A percentile compares a stretch with the other conserved stretches of the same genome.
These are phyloP conservation scores for Cydia amplana DNA, from an alignment of 1,140 invertebrate species.

Conservation along the genomic window DNA sequence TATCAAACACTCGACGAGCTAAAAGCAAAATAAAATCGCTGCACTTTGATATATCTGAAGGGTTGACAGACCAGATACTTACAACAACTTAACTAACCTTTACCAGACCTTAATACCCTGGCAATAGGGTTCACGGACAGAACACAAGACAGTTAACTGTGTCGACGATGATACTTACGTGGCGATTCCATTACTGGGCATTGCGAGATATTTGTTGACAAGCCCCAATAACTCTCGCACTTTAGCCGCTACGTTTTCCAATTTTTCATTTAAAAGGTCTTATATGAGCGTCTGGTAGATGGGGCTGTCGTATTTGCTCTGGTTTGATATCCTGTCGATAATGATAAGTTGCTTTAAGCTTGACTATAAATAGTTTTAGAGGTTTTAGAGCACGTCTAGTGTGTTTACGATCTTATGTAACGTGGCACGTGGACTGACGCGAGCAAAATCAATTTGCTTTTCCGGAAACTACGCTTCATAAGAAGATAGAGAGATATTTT, in stretches of 20 bases:
- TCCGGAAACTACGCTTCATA: too few species aligned
- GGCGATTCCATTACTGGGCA: slow-evolving; percentile 8
- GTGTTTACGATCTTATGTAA: too few species aligned
- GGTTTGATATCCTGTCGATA: not conserved
- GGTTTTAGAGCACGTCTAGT: too few species aligned
- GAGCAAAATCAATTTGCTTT: too few species aligned
- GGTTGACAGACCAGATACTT: slow-evolving; percentile 5
- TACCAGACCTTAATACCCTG: not conserved
- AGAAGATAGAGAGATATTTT: too few species aligned
- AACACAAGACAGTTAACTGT: not conserved
- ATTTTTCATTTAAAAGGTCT: slow-evolving; percentile 27
- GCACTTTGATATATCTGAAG: not conserved
- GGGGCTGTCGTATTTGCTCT: not conserved
- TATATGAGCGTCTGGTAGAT: slow-evolving; percentile 12
- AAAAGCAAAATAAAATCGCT: slow-evolving; percentile 12
- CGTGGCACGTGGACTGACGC: too few species aligned
- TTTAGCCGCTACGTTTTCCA: slow-evolving; percentile 1
- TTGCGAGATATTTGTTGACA: not conserved
- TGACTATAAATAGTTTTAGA: too few species aligned
- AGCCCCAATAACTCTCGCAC: not conserved
- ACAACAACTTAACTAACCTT: not conserved
- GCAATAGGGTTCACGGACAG: not conserved
- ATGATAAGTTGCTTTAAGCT: too few species aligned
- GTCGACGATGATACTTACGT: not conserved
- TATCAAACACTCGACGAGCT: slow-evolving; percentile 1